Evolutionary conservation across 2,888 invertebrate species (phyloP).

Genomic region (Amphipyra tragopoginis): DNA sequence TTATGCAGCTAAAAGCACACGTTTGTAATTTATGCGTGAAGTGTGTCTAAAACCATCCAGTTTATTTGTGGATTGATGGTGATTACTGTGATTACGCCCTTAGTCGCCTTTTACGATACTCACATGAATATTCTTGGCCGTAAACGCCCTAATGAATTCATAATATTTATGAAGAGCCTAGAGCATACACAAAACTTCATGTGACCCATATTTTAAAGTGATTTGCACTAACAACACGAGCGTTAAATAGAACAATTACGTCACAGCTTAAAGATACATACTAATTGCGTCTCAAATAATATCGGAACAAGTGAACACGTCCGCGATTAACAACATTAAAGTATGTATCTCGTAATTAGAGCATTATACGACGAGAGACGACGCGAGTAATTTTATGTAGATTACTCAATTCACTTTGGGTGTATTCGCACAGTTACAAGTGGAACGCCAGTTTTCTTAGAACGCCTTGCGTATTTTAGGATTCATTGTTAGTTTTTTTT

Average conservation of each 20-base stretch:
- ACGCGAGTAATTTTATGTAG: constrained; percentile 56
- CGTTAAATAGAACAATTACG: constrained; percentile 43
- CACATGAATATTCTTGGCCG: too few species aligned
- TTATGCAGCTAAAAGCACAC: too few species aligned
- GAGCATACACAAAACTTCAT: neutral
- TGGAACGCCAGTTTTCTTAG: constrained; percentile 30
- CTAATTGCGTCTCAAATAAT: constrained; percentile 49
- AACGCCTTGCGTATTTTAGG: neutral
- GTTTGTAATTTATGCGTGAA: too few species aligned
- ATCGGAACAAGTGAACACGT: constrained; percentile 44
- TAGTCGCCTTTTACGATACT: too few species aligned
- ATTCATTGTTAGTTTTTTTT: neutral
- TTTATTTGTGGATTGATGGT: too few species aligned
- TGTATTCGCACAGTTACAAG: constrained; percentile 39
- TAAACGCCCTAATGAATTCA: neutral
- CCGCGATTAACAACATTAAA: constrained; percentile 57
- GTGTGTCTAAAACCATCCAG: too few species aligned
- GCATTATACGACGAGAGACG: constrained; percentile 40
- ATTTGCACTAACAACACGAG: constrained; percentile 14
- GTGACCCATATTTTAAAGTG: constrained; percentile 8
- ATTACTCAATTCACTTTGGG: constrained; percentile 48
- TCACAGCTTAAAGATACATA: constrained; percentile 43
- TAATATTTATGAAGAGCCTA: neutral
- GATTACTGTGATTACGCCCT: too few species aligned
- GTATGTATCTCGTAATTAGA: constrained; percentile 56